phyloP scores from a whole-genome alignment of 2,888 invertebrate genomes.

The Cryptocheilus praepositus region DNA sequence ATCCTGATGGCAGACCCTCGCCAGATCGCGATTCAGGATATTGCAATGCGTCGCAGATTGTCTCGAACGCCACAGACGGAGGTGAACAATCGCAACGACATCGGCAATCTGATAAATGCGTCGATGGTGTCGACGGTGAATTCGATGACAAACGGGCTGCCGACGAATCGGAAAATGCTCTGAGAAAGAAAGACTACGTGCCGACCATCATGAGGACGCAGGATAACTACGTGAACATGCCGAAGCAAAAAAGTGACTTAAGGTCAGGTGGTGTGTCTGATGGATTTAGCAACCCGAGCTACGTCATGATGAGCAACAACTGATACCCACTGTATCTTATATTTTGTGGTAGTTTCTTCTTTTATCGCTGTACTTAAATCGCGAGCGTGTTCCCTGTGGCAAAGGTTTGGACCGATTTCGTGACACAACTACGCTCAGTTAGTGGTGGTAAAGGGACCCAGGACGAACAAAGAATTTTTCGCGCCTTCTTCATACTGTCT shows the following conservation, averaged over 20 bases:
- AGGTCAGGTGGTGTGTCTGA: conserved; percentile 59
- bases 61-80: conserved; percentile 51
- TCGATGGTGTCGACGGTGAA: no score
- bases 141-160: neutral
- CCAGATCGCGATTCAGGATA: conserved; percentile 60
- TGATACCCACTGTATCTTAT: no score
- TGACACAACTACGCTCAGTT: no score
- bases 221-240: conserved; percentile 78
- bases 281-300: conserved; percentile 73
- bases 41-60: conserved; percentile 63
- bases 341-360: no score
- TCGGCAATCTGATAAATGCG: neutral
- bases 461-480: no score
- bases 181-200: conserved; percentile 55
- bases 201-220: conserved; percentile 65
- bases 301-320: conserved; percentile 63
- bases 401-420: no score
- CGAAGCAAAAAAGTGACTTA: conserved; percentile 75
- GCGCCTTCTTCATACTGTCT: no score
- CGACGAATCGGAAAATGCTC: neutral
- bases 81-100: conserved; percentile 6
- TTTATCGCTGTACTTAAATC: no score
- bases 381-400: no score
- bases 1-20: conserved; percentile 20
- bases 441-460: no score